Percentiles rank a stretch among this genome's conserved stretches.
Evolutionary conservation across 2,888 invertebrate genomes (phyloP).

Genomic region (Stictocephala bisonia): DNA sequence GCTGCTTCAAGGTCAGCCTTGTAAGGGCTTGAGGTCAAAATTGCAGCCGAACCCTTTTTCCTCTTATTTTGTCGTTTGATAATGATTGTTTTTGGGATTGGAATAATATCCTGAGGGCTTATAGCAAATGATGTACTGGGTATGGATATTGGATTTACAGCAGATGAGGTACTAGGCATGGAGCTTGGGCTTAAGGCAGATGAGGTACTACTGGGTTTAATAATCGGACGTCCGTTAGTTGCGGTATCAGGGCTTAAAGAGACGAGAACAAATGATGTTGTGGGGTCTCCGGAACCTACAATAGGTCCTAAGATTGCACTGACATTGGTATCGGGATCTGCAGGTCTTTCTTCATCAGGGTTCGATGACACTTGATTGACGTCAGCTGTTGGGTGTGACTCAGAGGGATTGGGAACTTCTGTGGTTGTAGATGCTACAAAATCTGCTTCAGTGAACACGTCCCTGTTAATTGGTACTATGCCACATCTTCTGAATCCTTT

Average conservation of each 20-base stretch:
- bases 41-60: slow-evolving; percentile 31
- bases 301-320: slow-evolving; percentile 1
- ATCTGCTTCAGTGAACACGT: slow-evolving; percentile 33
- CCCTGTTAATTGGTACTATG: slow-evolving; percentile 51
- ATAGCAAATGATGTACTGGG: slow-evolving; percentile 24
- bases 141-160: slow-evolving; percentile 2
- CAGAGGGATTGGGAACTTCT: slow-evolving; percentile 29
- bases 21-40: slow-evolving; percentile 38
- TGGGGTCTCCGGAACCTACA: slow-evolving; percentile 36
- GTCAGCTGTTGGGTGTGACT: slow-evolving; percentile 42
- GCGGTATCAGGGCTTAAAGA: slow-evolving; percentile 33
- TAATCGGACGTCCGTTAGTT: slow-evolving; percentile 23
- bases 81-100: slow-evolving; percentile 26
- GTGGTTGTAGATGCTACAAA: slow-evolving; percentile 26
- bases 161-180: slow-evolving; percentile 13
- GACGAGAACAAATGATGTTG: slow-evolving; percentile 41
- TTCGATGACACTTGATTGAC: slow-evolving; percentile 35
- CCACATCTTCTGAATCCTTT: slow-evolving; percentile 58
- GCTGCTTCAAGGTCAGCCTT: slow-evolving; percentile 16
- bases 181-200: slow-evolving; percentile 21
- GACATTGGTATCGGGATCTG: slow-evolving; percentile 21
- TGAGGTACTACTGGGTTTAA: slow-evolving; percentile 36
- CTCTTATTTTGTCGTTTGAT: slow-evolving; percentile 21
- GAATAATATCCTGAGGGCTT: slow-evolving; percentile 32
- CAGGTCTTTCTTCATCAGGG: slow-evolving; percentile 36